phyloP scores from a whole-genome alignment of 2,888 invertebrate species.

The Caenorhabditis panamensis region DNA sequence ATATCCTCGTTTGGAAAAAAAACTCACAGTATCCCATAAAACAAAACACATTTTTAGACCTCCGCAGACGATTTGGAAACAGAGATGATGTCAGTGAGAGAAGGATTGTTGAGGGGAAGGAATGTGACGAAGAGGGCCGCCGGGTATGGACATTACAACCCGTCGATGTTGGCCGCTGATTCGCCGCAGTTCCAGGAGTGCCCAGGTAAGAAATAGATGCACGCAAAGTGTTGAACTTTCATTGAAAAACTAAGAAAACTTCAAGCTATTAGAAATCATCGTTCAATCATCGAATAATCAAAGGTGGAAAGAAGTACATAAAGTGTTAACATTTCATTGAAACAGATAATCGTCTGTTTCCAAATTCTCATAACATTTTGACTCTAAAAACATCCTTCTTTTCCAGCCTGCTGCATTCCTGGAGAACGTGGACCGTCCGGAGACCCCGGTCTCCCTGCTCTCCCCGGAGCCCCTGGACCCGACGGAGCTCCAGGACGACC shows the following conservation, averaged over 20 bases:
- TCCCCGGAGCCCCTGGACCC: conserved; percentile 80
- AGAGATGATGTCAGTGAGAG: conserved; percentile 73
- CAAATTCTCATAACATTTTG: no score
- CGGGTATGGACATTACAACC: conserved; percentile 74
- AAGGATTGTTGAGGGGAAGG: conserved; percentile 51
- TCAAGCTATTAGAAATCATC: no score
- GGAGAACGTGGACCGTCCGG: conserved; percentile 78
- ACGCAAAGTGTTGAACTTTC: no score
- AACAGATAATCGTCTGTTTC: no score
- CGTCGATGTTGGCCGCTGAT: conserved; percentile 75
- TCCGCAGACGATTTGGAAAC: conserved; percentile 77
- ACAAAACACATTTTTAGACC: conserved; percentile 66
- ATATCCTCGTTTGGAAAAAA: no score
- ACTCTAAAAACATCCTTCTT: no score
- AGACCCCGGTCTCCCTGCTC: conserved; percentile 73
- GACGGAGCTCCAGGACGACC: conserved; percentile 81
- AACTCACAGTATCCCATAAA: no score
- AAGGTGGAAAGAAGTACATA: no score
- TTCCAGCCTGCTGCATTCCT: conserved; percentile 79
- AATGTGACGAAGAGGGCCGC: conserved; percentile 66
- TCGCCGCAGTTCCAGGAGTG: conserved; percentile 81
- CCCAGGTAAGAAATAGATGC: conserved; percentile 74
- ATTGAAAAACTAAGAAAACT: no score
- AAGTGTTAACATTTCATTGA: no score
- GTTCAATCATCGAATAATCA: no score